A percentile compares a stretch with the other conserved stretches of the same genome.
phyloP scores from a whole-genome alignment of 2,888 invertebrate species.

The Pharmacophagus antenor region DNA sequence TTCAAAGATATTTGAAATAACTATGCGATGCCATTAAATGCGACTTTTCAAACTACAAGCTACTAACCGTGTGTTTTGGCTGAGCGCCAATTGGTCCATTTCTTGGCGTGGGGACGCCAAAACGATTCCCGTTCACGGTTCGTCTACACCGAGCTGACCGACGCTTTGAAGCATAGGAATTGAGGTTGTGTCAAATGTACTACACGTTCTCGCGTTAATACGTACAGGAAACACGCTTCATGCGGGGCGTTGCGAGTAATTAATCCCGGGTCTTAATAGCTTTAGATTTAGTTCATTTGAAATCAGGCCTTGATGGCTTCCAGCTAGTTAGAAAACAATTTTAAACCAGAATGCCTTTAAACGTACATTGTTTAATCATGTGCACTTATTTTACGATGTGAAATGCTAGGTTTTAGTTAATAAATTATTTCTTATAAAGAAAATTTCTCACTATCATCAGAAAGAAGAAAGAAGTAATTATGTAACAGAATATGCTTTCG shows the following conservation, averaged over 20 bases:
- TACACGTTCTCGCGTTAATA: slow-evolving; percentile 43
- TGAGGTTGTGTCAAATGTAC: slow-evolving; percentile 61
- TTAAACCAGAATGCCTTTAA: not conserved
- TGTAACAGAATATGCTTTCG: too few relatives aligned
- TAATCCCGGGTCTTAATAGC: slow-evolving; percentile 61
- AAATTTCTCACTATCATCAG: too few relatives aligned
- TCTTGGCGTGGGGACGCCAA: slow-evolving; percentile 60
- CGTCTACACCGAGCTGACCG: slow-evolving; percentile 65
- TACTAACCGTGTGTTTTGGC: slow-evolving; percentile 50
- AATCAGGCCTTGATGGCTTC: slow-evolving; percentile 40
- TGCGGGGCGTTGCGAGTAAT: slow-evolving; percentile 67
- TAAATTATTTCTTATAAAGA: too few relatives aligned
- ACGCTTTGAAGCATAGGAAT: slow-evolving; percentile 68
- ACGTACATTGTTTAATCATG: not conserved
- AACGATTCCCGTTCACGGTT: slow-evolving; percentile 74
- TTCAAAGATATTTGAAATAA: slow-evolving; percentile 51
- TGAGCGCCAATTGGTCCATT: slow-evolving; percentile 67
- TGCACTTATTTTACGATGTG: too few relatives aligned
- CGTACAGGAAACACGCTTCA: slow-evolving; percentile 63
- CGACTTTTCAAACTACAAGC: slow-evolving; percentile 48
- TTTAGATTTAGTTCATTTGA: slow-evolving; percentile 45
- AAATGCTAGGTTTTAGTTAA: too few relatives aligned
- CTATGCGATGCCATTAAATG: slow-evolving; percentile 48
- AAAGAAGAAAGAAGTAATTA: too few relatives aligned
- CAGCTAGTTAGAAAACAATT: slow-evolving; percentile 37